Conservation (phyloP, 2,888 invertebrate species). For the Limnephilus lunatus region DNA sequence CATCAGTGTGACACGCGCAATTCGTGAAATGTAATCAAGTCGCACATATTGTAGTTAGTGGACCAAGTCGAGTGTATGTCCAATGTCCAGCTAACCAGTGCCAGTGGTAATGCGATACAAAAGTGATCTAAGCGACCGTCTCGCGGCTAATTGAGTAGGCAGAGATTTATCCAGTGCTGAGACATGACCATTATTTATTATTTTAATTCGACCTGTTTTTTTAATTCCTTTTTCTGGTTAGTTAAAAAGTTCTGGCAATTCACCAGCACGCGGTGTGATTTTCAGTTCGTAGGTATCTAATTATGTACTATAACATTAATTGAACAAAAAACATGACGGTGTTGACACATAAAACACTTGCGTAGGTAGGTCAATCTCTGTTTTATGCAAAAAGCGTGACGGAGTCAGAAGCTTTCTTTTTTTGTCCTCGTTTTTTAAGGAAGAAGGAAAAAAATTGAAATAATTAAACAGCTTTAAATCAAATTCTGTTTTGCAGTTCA, state of each 20-base stretch:
- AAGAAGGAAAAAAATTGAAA: not conserved
- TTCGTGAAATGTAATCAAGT: not conserved
- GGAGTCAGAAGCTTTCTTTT: not conserved
- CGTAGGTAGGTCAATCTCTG: not conserved
- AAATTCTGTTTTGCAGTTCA: not conserved
- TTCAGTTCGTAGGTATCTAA: not conserved
- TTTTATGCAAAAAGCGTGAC: not conserved
- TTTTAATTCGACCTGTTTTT: not conserved
- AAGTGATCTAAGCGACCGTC: constrained; percentile 31
- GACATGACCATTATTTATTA: not conserved
- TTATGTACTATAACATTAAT: not conserved
- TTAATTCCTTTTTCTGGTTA: not conserved
- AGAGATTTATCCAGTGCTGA: constrained; percentile 21
- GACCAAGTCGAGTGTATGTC: not conserved
- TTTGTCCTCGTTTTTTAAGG: not conserved
- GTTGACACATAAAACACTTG: not conserved
- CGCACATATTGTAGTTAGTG: constrained; percentile 11
- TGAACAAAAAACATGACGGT: not conserved
- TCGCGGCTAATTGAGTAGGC: constrained; percentile 21
- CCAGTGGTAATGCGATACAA: constrained; percentile 5
- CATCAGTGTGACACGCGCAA: not conserved
- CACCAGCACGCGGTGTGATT: not conserved
- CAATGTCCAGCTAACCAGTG: not conserved
- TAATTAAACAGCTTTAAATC: not conserved
- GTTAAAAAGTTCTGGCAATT: not conserved